Evolutionary conservation across 2,888 invertebrate species (phyloP), one percentile per base, ranked within the genome.

Genomic region (Amiota communis): DNA sequence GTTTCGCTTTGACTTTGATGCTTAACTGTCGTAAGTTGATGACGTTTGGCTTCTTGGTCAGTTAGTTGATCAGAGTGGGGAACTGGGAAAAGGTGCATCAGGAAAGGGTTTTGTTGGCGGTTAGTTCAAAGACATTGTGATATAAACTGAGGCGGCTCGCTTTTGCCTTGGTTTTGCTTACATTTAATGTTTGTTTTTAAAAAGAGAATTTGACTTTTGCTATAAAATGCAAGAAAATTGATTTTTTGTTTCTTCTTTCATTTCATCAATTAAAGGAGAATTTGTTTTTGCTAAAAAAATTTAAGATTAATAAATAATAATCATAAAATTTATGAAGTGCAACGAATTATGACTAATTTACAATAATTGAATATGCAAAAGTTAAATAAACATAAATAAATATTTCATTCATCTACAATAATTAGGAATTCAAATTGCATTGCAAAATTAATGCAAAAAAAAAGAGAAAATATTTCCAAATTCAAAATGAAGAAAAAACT

Each of bases 1-100:
- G 73, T 81, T 51, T 81, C 75, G 78, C 83, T 84, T 85, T 83
- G 83, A 83, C 83, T 83, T 83, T 83, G 83, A 83, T 86, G 84
- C 83, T 86, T 79, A 76, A 82, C 85, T 82, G 82, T 84, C 82
- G 23, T 47, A 70, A 70, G 71, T 61, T 64, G 51, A 17, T 49
- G 48, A 15, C 64, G 36, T 36, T 36, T 36, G n/a, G 2, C 59
- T 59, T 2, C 36, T 36, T 36, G 6, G 36, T 36, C 36, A 6
- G 36, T 36, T 36, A 6, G 36, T 36, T 36, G 36, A 36, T 36
- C 36, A 2, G 36, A 36, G 36, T 36, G 36, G 36, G 36, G 20
- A 59, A n/a, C 59, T 59, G 17, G 23, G 17, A 23, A 23, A 10
- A 20, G 9, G 23, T 12, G 59, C 59, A 17, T 9, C 17, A 65